Conservation (phyloP, 2,113 vertebrate species). For the Apodemus speciosus region DNA sequence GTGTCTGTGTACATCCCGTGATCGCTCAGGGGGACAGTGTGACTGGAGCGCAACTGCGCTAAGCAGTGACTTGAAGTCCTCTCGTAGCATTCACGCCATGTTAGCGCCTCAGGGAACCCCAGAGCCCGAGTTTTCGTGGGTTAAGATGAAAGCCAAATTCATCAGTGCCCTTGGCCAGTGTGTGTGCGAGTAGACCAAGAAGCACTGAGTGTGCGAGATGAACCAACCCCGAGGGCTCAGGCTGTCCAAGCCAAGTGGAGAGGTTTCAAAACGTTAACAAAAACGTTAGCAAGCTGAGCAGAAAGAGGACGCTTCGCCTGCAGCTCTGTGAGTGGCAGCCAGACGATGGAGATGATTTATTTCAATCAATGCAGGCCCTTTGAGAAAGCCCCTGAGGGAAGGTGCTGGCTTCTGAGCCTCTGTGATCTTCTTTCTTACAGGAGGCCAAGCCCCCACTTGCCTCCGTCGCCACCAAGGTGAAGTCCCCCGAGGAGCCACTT, state of each 20-base stretch:
- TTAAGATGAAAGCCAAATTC: background rate
- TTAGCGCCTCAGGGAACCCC: background rate
- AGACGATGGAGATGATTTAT: background rate
- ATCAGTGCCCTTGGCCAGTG: background rate
- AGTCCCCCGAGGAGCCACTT: slow-evolving; percentile 84
- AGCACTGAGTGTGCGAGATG: background rate
- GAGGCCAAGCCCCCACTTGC: background rate
- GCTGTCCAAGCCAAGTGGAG: background rate
- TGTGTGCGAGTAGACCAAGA: background rate
- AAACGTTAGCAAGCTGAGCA: background rate
- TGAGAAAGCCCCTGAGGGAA: background rate
- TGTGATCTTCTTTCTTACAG: slow-evolving; percentile 64
- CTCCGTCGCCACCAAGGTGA: slow-evolving; percentile 69
- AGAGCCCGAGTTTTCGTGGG: background rate
- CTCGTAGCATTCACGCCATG: background rate
- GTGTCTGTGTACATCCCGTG: background rate
- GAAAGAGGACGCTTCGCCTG: background rate
- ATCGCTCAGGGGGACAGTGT: background rate
- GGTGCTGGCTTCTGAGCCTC: background rate
- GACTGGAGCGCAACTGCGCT: background rate
- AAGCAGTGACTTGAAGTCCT: background rate
- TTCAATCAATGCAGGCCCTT: background rate
- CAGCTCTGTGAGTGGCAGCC: background rate
- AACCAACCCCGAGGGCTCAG: background rate
- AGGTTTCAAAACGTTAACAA: background rate